Base-by-base conservation (phyloP, 2,888 invertebrate species). In the Ormyrus pomaceus region DNA sequence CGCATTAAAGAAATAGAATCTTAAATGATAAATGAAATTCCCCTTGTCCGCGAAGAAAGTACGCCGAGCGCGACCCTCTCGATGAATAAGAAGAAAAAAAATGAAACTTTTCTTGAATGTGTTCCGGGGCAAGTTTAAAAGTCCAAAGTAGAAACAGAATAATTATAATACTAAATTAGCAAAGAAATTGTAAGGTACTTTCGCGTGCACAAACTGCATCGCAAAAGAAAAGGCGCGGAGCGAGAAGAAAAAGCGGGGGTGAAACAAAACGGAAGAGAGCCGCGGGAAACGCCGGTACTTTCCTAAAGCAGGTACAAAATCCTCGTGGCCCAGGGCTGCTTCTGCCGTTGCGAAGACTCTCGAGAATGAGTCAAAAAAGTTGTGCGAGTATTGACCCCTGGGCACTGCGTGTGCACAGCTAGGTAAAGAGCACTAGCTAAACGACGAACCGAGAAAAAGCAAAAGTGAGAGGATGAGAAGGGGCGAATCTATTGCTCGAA, bases 131-230 rank as follows among this genome's bases (percentile, higher is more conserved):
- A 73, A 64, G 73, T 73, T 73, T n/a, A 73, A 55, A 64, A 64
- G 62, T 55, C 55, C 8, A 13, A n/a, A 64, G 13, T 13, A 46
- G 46, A 13, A 48, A 48, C 62, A 56, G 61, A 62, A 62, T 62
- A 53, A 72, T 72, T 72, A 72, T 62, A 71, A 61, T 61, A 72
- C 53, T 64, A 64, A 73, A 64, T 73, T 73, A 73, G 55, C 45
- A 13, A 73, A 48, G 45, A 11, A 55, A 46, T 64, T 48, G 7
- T 19, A 64, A 73, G 46, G 55, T 48, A 46, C 53, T 61, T n/a
- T 55, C 51, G 46, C 56, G 5, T 59, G 50, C 9, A 34, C 70
- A 70, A 70, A 70, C 50, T 50, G 11, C 13, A 56, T 11, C 7
- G 6, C 48, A n/a, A 8, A n/a, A 45, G 34, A 7, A 61, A 72